Evolutionary conservation across 1,140 invertebrate genomes (phyloP).

Genomic region (Cotesia glomerata): DNA sequence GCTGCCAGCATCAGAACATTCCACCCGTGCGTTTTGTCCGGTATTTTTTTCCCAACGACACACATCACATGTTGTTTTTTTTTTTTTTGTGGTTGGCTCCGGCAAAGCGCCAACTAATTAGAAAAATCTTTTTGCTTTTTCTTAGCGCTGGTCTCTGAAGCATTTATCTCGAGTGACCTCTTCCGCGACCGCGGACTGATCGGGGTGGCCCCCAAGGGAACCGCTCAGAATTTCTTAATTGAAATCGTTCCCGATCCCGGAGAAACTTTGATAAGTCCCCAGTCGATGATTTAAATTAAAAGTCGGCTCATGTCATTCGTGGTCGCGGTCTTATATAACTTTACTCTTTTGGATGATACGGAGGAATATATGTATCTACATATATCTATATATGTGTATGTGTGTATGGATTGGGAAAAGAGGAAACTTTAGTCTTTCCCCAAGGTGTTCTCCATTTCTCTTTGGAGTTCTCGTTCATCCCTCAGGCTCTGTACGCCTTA

Average conservation of each 20-base stretch:
- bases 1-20: neutral
- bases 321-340: constrained; percentile 28
- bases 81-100: neutral
- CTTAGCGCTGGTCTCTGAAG: neutral
- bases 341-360: neutral
- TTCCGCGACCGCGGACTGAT: constrained; percentile 9
- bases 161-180: constrained; percentile 7
- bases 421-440: neutral
- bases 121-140: constrained; percentile 12
- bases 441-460: no score
- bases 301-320: constrained; percentile 48
- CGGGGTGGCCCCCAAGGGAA: constrained; percentile 23
- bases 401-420: neutral
- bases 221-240: constrained; percentile 50
- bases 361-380: neutral
- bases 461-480: no score
- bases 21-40: constrained; percentile 16
- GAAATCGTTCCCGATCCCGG: constrained; percentile 44
- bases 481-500: no score
- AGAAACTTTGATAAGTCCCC: constrained; percentile 52
- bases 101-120: constrained; percentile 4
- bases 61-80: constrained; percentile 2
- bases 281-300: constrained; percentile 54
- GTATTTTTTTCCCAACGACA: neutral
- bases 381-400: neutral